Conservation (phyloP, 2,797 vertebrate species). For the Pygocentrus nattereri region DNA sequence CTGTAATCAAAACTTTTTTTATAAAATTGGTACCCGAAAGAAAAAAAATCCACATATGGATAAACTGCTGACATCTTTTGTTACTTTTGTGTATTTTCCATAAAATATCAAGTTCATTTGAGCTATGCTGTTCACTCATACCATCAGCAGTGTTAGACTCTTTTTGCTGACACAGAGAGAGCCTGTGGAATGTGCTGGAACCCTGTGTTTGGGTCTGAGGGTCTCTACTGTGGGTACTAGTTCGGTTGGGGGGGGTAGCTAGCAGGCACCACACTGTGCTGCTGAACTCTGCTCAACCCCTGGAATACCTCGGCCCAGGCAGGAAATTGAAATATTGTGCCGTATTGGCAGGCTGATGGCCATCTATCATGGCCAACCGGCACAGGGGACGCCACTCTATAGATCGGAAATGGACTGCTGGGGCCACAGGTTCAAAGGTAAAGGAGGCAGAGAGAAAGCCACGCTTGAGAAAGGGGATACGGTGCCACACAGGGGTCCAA, state of each 20-base stretch:
- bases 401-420: conserved; percentile 75
- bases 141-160: conserved; percentile 40
- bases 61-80: not conserved
- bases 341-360: conserved; percentile 85
- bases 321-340: conserved; percentile 97
- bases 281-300: conserved; percentile 91
- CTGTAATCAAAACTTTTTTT: not conserved
- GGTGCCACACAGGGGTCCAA: conserved; percentile 59
- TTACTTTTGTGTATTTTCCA: not conserved
- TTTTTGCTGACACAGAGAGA: conserved; percentile 70
- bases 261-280: conserved; percentile 90
- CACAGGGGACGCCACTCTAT: conserved; percentile 64
- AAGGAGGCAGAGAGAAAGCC: conserved; percentile 60
- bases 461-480: conserved; percentile 64
- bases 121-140: not conserved
- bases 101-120: not conserved
- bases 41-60: not conserved
- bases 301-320: conserved; percentile 87
- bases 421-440: conserved; percentile 75
- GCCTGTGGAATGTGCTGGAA: conserved; percentile 83
- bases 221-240: conserved; percentile 72
- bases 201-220: conserved; percentile 86
- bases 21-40: not conserved
- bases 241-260: conserved; percentile 59
- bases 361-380: conserved; percentile 85